phyloP scores from a whole-genome alignment of 2,888 invertebrate genomes.

The Pecten maximus region DNA sequence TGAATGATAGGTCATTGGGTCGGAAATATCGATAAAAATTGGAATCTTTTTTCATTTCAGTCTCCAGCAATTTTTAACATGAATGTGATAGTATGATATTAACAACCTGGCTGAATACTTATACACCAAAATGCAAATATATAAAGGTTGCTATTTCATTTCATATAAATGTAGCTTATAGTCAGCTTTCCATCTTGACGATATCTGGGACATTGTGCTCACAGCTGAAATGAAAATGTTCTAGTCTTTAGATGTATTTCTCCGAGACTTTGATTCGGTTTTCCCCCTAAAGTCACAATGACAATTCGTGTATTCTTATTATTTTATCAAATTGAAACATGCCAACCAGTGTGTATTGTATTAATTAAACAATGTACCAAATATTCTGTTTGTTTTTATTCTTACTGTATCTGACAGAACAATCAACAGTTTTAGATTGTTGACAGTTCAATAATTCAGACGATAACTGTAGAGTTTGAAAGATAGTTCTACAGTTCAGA shows the following conservation, averaged over 20 bases:
- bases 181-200: not conserved
- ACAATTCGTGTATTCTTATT: not conserved
- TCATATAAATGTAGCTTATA: not conserved
- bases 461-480: not conserved
- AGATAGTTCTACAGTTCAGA: not conserved
- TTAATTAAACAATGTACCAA: not conserved
- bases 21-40: not conserved
- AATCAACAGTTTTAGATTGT: not conserved
- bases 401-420: no score
- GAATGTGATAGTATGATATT: not conserved
- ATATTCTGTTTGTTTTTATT: not conserved
- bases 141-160: not conserved
- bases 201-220: not conserved
- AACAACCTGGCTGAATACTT: constrained; percentile 5
- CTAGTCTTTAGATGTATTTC: not conserved
- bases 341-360: constrained; percentile 35
- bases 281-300: not conserved
- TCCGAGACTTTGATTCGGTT: not conserved
- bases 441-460: not conserved
- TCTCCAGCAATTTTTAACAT: not conserved
- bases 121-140: not conserved
- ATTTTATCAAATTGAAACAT: constrained; percentile 31
- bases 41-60: not conserved
- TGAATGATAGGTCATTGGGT: not conserved
- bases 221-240: not conserved